Evolutionary conservation across 2,797 vertebrate species (phyloP), one percentile per base, ranked within the genome.

Genomic region (Molossus alvarezi): DNA sequence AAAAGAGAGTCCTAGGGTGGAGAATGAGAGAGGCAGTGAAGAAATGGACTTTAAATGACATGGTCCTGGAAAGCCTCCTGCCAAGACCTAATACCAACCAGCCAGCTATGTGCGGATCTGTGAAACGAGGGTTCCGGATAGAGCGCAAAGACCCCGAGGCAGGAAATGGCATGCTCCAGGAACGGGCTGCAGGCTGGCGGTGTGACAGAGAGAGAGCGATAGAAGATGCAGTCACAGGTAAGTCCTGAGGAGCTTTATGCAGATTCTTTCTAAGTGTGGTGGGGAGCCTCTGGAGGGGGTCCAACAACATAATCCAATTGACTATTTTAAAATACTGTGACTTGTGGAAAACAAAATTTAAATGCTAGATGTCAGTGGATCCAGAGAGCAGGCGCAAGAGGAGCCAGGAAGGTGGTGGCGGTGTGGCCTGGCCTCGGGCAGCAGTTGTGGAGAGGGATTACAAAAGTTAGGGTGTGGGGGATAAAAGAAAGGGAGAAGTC

Each of bases 251-350:
- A 55, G 0, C 10, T 45, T 72, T 8, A 58, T 1, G 51, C 9
- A 48, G 15, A 37, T 2, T n/a, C 57, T 57, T 55, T 53, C 45
- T 85, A 81, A 77, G 76, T 37, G 18, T 67, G 17, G 33, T 6
- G 41, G 72, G 14, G 53, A 88, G 21, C 12, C 18, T 41, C 29
- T 17, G 41, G 17, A 73, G 23, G 29, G 9, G 37, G 7, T 51
- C 75, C 51, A 90, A 17, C 33, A 69, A 45, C 41, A 37, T 14
- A 83, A 82, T 25, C 6, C 12, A 60, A 53, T 17, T 23, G 45
- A 53, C 17, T 89, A 41, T 67, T 91, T 81, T 41, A 41, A 90
- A 95, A 87, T 45, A 76, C 11, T 90, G 12, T 69, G 45, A 69
- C 3, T 88, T 29, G 20, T 51, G 29, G 11, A 9, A 75, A 76